Percentiles rank a stretch among this genome's conserved stretches.
Evolutionary conservation across 2,888 invertebrate genomes (phyloP).

Genomic region (Andrena hattorfiana): DNA sequence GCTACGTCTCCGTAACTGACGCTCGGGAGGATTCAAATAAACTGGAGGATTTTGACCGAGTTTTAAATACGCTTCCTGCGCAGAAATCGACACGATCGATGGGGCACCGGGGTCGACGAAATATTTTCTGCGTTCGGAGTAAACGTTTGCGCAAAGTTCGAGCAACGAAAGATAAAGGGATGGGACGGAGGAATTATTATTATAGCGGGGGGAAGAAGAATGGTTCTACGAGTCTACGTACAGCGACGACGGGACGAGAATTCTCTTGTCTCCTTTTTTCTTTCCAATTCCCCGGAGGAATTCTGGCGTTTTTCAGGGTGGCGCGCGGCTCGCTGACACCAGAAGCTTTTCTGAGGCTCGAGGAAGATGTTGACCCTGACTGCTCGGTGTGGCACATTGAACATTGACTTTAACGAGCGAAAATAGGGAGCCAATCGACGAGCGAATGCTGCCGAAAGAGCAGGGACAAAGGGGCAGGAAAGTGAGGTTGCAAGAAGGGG

Average conservation of each 20-base stretch:
- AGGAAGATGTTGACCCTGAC: slow-evolving; percentile 58
- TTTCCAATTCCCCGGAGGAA: background rate
- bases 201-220: background rate
- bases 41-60: background rate
- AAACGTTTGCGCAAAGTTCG: background rate
- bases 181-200: background rate
- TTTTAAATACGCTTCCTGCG: slow-evolving; percentile 29
- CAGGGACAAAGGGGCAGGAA: slow-evolving; percentile 18
- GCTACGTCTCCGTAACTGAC: no score
- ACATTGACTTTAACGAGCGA: slow-evolving; percentile 57
- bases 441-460: slow-evolving; percentile 33
- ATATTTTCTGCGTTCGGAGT: background rate
- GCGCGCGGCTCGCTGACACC: slow-evolving; percentile 27
- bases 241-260: background rate
- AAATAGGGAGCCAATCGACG: slow-evolving; percentile 58
- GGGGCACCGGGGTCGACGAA: background rate
- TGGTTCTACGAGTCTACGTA: background rate
- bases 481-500: background rate
- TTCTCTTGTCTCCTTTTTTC: background rate
- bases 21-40: no score
- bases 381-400: slow-evolving; percentile 32
- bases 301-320: background rate
- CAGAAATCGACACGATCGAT: background rate
- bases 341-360: slow-evolving; percentile 30
- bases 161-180: slow-evolving; percentile 2